Base-by-base conservation (phyloP, 2,113 vertebrate genomes). In the Urocynchramus pylzowi region DNA sequence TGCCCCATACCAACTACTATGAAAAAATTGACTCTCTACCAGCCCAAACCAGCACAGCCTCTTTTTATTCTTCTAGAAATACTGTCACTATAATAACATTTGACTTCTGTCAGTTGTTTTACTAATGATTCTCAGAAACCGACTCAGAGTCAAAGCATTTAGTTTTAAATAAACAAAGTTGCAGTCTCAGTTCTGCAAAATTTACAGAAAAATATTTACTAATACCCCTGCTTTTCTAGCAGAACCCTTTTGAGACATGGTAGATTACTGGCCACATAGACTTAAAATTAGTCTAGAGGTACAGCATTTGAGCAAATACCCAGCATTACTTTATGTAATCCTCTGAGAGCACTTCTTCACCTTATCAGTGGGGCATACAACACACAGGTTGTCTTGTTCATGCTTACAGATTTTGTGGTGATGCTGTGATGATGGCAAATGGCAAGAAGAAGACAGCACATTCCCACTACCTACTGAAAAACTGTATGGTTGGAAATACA, bases 281-380 rank as follows among this genome's bases (percentile, higher is more conserved):
- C 12, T 67, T 68, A 49, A 74, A 89, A 44, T 44, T 0, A 56
- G 16, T 56, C 31, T 30, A 61, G 24, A 80, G 11, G 37, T 37
- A 28, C 21, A 50, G 41, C 27, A 67, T 21, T 42, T 52, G 42
- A 87, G 39, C 23, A 75, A 56, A 90, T 52, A 57, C 10, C 4
- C 78, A 53, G 14, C 16, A 52, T 73, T 31, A 49, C 27, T n/a
- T 78, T 60, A n/a, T 65, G 14, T 45, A 17, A 60, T 65, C 23
- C 45, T 71, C 75, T 69, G 57, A 83, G 53, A 77, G 31, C 10
- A 30, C 3, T 57, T 26, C 26, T 53, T 65, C 6, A 2, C 1
- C 1, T 57, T 75, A 13, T n/a, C 15, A 31, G 4, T 7, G 0
- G 0, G 42, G 7, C 1, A 1, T n/a, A 19, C 11, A 26, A 24